Evolutionary conservation across 2,888 invertebrate species (phyloP).

Genomic region (Cryptus viduatorius): DNA sequence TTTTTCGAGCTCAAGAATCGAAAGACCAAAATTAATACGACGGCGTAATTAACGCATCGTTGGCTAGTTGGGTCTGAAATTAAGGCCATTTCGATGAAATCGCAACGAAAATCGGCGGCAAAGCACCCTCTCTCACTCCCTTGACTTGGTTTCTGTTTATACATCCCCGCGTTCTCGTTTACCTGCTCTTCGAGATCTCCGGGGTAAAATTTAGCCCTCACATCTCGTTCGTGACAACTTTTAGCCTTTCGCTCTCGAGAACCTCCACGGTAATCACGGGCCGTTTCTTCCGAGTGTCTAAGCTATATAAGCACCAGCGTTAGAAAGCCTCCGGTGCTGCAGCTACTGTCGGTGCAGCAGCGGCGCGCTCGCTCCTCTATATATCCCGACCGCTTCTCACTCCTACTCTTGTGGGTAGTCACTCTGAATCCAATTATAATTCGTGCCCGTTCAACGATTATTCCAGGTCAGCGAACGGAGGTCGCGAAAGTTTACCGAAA

Average conservation of each 20-base stretch:
- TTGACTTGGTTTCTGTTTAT: conserved; percentile 22
- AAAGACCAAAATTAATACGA: conserved; percentile 8
- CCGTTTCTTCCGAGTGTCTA: conserved; percentile 44
- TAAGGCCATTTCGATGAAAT: conserved; percentile 43
- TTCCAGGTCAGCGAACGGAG: conserved; percentile 76
- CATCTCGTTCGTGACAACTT: conserved; percentile 55
- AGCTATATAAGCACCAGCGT: conserved; percentile 40
- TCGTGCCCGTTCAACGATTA: conserved; percentile 78
- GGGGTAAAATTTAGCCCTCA: conserved; percentile 41
- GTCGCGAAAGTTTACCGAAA: conserved; percentile 69
- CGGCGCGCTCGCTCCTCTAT: conserved; percentile 12
- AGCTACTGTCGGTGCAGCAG: conserved; percentile 8
- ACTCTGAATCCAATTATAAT: conserved; percentile 81
- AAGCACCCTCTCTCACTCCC: background rate
- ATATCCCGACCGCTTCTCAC: conserved; percentile 37
- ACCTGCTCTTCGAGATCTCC: conserved; percentile 52
- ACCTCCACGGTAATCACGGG: conserved; percentile 24
- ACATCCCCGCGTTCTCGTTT: conserved; percentile 33
- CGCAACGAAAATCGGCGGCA: conserved; percentile 33
- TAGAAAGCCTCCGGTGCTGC: conserved; percentile 34
- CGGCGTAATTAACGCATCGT: conserved; percentile 30
- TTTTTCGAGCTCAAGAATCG: background rate
- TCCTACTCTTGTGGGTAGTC: conserved; percentile 70
- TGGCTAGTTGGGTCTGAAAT: conserved; percentile 60
- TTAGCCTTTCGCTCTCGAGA: conserved; percentile 41